Evolutionary conservation across 2,113 vertebrate genomes (phyloP).

Genomic region (Syrrhaptes paradoxus): DNA sequence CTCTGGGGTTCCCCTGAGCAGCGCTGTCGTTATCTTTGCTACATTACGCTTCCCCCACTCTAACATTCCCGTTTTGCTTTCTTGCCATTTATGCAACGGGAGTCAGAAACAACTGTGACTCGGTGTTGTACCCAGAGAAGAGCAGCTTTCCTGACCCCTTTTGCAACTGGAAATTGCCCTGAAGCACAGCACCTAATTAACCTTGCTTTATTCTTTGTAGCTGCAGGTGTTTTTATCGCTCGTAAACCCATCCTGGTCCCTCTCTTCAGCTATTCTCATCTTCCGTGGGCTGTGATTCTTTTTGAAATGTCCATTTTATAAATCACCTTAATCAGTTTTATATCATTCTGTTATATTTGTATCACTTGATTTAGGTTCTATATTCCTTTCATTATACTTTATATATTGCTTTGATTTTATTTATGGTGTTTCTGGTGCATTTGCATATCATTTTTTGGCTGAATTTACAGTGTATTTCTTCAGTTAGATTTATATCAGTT

Average conservation of each 20-base stretch:
- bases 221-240: background rate
- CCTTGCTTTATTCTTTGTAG: background rate
- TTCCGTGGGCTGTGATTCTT: background rate
- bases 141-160: background rate
- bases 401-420: slow-evolving; percentile 49
- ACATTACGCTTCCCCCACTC: rapidly evolving
- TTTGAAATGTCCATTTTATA: slow-evolving; percentile 10
- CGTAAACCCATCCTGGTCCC: background rate
- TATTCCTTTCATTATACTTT: slow-evolving; percentile 13
- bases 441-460: slow-evolving; percentile 62
- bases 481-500: slow-evolving; percentile 67
- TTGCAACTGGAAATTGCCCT: background rate
- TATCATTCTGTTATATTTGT: slow-evolving; percentile 24
- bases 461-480: slow-evolving; percentile 65
- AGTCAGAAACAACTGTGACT: background rate
- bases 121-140: rapidly evolving
- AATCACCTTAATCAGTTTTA: slow-evolving; percentile 57
- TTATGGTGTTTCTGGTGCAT: slow-evolving; percentile 47
- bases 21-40: rapidly evolving
- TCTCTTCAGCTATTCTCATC: background rate
- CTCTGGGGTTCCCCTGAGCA: background rate
- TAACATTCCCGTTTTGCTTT: background rate
- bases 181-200: background rate
- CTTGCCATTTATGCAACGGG: background rate
- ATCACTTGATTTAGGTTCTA: slow-evolving; percentile 21